Percentiles rank a stretch among this genome's conserved stretches.
Evolutionary conservation across 2,113 vertebrate species (phyloP).

Genomic region (Tylochromis polylepis): DNA sequence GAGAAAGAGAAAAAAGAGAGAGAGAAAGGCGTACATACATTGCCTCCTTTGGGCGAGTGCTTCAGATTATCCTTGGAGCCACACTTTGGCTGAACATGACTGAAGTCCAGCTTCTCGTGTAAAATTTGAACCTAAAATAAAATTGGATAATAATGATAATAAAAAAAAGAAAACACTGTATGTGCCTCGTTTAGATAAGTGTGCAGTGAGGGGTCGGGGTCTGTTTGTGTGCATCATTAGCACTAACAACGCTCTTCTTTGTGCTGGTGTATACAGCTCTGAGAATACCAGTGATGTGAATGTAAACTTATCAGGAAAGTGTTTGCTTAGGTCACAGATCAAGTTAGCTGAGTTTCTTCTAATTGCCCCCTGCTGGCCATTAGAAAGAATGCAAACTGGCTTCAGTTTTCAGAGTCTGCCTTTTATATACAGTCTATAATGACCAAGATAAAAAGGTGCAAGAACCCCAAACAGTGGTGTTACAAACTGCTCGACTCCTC

Average conservation of each 20-base stretch:
- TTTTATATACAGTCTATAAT: neutral
- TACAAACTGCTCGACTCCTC: neutral
- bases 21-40: slow-evolving; percentile 54
- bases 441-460: neutral
- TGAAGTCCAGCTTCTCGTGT: slow-evolving; percentile 66
- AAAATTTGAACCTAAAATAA: slow-evolving; percentile 63
- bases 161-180: slow-evolving; percentile 31
- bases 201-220: neutral
- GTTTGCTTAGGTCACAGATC: neutral
- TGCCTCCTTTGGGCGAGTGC: slow-evolving; percentile 65
- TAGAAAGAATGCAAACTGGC: neutral
- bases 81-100: slow-evolving; percentile 83
- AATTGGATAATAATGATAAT: slow-evolving; percentile 2
- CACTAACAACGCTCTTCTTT: neutral
- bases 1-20: neutral
- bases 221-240: neutral
- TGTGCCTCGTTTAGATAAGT: slow-evolving; percentile 25
- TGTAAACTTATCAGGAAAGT: neutral
- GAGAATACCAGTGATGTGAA: neutral
- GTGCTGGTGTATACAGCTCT: neutral
- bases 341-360: neutral
- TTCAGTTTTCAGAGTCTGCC: neutral
- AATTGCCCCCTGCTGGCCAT: neutral
- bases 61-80: slow-evolving; percentile 80
- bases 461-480: neutral